Evolutionary conservation across 2,888 invertebrate genomes (phyloP).

Genomic region (Ctena decussata): DNA sequence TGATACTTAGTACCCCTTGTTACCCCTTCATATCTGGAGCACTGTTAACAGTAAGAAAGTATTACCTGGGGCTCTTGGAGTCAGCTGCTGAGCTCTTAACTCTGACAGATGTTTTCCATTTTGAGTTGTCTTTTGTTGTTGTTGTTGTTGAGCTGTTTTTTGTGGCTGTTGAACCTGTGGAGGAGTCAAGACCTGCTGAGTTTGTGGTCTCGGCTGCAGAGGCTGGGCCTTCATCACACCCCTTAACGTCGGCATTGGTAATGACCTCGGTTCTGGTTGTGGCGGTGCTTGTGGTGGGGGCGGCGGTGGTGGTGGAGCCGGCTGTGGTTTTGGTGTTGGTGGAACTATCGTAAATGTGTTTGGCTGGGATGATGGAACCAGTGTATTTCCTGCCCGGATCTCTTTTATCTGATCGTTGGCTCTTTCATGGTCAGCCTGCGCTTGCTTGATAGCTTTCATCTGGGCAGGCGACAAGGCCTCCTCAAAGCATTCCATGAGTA

Average conservation of each 20-base stretch:
- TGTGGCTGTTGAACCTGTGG: background rate
- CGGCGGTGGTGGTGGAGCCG: background rate
- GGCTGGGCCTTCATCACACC: background rate
- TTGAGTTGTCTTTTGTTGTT: background rate
- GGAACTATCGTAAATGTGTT: slow-evolving; percentile 59
- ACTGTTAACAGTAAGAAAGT: too few relatives aligned
- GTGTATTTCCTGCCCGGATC: slow-evolving; percentile 63
- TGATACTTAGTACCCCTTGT: too few relatives aligned
- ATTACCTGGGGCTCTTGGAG: background rate
- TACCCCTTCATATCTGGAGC: too few relatives aligned
- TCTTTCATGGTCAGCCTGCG: slow-evolving; percentile 90
- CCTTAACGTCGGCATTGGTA: background rate
- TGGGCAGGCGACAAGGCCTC: slow-evolving; percentile 92
- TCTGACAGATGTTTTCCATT: background rate
- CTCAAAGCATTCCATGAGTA: slow-evolving; percentile 90
- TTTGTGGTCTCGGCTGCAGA: background rate
- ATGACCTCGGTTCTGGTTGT: background rate
- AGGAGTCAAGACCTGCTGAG: background rate
- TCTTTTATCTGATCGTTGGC: slow-evolving; percentile 66
- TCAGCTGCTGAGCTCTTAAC: background rate
- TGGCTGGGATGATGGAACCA: slow-evolving; percentile 63
- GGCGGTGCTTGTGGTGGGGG: slow-evolving; percentile 21
- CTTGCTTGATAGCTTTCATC: slow-evolving; percentile 89
- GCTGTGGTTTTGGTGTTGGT: slow-evolving; percentile 39
- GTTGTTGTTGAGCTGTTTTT: background rate